phyloP scores from a whole-genome alignment of 2,113 vertebrate species.

The Cottus gobio region DNA sequence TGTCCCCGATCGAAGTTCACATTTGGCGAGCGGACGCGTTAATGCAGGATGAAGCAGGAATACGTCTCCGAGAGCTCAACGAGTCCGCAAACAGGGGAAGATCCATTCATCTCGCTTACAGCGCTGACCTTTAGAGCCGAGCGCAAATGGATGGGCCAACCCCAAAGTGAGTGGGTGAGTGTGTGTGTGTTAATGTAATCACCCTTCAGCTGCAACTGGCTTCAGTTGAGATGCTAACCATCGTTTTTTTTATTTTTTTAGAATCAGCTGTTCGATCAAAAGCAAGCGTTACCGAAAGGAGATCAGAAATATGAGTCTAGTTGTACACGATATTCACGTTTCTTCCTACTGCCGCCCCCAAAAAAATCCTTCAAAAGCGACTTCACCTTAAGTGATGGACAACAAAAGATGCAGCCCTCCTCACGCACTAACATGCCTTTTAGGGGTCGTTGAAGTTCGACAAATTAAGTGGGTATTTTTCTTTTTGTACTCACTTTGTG shows the following conservation, averaged over 20 bases:
- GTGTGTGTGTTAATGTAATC: constrained; percentile 27
- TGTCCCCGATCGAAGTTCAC: constrained; percentile 22
- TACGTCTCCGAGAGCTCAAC: constrained; percentile 45
- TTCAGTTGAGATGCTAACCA: background rate
- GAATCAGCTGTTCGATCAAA: constrained; percentile 36
- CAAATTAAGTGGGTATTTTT: background rate
- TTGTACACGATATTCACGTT: background rate
- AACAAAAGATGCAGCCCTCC: background rate
- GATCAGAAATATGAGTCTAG: background rate
- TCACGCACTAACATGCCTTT: background rate
- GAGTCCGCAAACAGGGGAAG: constrained; percentile 49
- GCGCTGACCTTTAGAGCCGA: constrained; percentile 65
- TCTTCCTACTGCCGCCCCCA: background rate
- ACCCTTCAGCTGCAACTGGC: constrained; percentile 24
- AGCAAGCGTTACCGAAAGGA: background rate
- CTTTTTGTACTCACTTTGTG: background rate
- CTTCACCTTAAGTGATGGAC: background rate
- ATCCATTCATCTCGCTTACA: constrained; percentile 52
- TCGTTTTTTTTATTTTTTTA: background rate
- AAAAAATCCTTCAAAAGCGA: background rate
- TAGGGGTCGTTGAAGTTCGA: background rate
- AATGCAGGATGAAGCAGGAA: constrained; percentile 14
- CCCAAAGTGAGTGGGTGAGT: constrained; percentile 34
- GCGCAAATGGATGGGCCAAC: constrained; percentile 61
- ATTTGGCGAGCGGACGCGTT: constrained; percentile 10